Evolutionary conservation across 1,140 invertebrate genomes (phyloP).

Genomic region (Druon quercuslanigerum): DNA sequence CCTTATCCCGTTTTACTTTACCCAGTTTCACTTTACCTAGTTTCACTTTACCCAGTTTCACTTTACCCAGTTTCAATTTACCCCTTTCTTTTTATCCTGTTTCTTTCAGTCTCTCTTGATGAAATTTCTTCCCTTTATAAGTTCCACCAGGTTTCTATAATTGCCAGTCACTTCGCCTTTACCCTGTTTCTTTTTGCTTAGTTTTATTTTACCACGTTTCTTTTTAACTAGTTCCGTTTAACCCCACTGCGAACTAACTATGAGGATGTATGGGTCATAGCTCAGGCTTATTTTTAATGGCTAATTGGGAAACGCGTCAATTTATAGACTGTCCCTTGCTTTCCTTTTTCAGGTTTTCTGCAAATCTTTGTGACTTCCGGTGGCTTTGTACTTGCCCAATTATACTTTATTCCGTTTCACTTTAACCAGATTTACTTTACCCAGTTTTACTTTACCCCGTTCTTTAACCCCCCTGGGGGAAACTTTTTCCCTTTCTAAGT

Average conservation of each 20-base stretch:
- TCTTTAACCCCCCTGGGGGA: too few relatives aligned
- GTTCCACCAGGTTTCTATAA: conserved; percentile 43
- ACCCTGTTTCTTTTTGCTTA: too few relatives aligned
- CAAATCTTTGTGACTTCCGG: conserved; percentile 37
- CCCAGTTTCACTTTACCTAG: too few relatives aligned
- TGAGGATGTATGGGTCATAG: conserved; percentile 17
- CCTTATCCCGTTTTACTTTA: too few relatives aligned
- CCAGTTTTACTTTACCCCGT: too few relatives aligned
- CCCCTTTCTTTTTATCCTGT: too few relatives aligned
- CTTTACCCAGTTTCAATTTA: too few relatives aligned
- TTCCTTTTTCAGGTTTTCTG: conserved; percentile 45
- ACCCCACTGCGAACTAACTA: conserved; percentile 43
- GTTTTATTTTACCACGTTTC: too few relatives aligned
- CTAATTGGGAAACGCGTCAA: conserved; percentile 58
- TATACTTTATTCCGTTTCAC: conserved; percentile 25
- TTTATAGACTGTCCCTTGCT: too few relatives aligned
- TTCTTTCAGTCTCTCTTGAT: too few relatives aligned
- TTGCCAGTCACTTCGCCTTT: conserved; percentile 25
- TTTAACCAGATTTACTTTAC: background rate
- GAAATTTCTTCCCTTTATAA: conserved; percentile 44
- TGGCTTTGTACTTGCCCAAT: background rate
- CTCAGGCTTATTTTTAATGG: conserved; percentile 55
- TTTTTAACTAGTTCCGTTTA: conserved; percentile 23
- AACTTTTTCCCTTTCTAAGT: conserved; percentile 44
- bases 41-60: too few relatives aligned